Base-by-base conservation (phyloP, 2,797 vertebrate species). In the Ciconia nigra region DNA sequence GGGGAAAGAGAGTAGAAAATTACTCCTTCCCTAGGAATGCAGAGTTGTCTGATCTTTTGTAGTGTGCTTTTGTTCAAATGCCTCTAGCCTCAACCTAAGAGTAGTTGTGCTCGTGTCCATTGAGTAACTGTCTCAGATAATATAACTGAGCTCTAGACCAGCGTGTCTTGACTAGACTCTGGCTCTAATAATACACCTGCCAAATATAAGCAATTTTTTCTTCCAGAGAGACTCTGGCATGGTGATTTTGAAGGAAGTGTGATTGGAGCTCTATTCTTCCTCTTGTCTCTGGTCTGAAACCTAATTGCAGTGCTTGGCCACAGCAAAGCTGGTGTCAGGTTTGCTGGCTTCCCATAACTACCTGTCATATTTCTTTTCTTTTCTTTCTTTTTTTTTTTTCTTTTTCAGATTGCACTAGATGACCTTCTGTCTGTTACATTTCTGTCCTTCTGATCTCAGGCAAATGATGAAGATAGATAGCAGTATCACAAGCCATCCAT, bases 391-490 rank as follows among this genome's bases (percentile, higher is more conserved):
- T 35, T 46, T 44, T 18, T 24, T 39, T 7, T 22, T 5, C 1
- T 33, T 28, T 33, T 76, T 42, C 57, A 63, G 70, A 77, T 90
- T 94, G 65, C 80, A 94, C 44, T 95, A 87, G 87, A 95, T 82
- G 94, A 96, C 96, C 95, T 97, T 97, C 83, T 86, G 76, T 95
- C 92, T 96, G 78, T 95, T 97, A 92, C 52, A 49, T 79, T 97
- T 93, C 87, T 97, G 91, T 71, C 90, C 92, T 89, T 51, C 74
- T 96, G 94, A 94, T 97, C 94, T 96, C 86, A 69, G 85, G 82
- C 66, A 96, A 94, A 85, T 90, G 90, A 96, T 95, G 95, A 96
- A 90, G 91, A 97, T 74, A 95, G 84, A 97, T 93, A 82, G 57
- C 80, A 73, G 16, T 95, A 96, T 96, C 77, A 87, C n/a, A 91